Conservation (phyloP, 2,113 vertebrate species). For the Pomatorhinus ruficollis region DNA sequence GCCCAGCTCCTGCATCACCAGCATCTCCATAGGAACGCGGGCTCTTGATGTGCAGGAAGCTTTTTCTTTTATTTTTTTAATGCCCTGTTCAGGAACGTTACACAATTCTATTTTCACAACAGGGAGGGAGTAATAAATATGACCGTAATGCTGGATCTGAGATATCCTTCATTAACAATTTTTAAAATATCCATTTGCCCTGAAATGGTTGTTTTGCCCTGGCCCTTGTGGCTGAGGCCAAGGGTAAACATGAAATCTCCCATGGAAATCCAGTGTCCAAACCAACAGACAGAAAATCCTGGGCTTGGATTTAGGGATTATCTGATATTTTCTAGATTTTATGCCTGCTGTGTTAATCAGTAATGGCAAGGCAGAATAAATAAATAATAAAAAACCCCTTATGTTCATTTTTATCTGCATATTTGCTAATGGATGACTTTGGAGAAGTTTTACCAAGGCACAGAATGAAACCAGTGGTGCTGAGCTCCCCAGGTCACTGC, state of each 20-base stretch:
- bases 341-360: not conserved
- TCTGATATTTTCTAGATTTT: not conserved
- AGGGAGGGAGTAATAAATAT: not conserved
- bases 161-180: not conserved
- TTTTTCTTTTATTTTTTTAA: not conserved
- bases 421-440: not conserved
- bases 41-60: not conserved
- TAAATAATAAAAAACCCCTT: no score
- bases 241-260: not conserved
- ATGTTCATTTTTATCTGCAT: not conserved
- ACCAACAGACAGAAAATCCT: not conserved
- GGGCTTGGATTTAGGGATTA: not conserved
- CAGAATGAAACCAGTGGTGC: not conserved
- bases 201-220: not conserved
- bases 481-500: not conserved
- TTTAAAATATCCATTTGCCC: not conserved
- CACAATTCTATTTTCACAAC: not conserved
- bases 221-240: rapidly evolving
- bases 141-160: rapidly evolving
- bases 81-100: not conserved
- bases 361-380: not conserved
- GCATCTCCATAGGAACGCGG: not conserved
- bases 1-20: not conserved
- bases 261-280: not conserved
- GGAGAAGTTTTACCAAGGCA: not conserved